Percentiles rank a stretch among this genome's conserved stretches.
These are phyloP conservation scores for Pomatorhinus ruficollis DNA, from an alignment of 2,113 vertebrate species.

Conservation along the genomic window DNA sequence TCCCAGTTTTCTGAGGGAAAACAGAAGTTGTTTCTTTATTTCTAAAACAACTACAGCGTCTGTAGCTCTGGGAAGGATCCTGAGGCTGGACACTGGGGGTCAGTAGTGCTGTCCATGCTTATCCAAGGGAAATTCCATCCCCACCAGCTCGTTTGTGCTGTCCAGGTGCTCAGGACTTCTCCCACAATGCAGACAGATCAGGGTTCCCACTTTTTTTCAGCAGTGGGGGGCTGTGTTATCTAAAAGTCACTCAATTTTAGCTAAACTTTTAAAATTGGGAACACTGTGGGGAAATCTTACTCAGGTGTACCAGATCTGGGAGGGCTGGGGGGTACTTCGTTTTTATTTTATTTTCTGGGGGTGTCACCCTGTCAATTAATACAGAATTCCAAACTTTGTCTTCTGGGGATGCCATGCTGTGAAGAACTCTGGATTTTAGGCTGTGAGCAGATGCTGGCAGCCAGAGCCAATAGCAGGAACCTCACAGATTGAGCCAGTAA, in stretches of 20 bases:
- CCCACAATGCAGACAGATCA: background rate
- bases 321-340: accelerated
- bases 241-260: background rate
- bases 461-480: background rate
- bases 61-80: background rate
- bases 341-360: background rate
- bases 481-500: background rate
- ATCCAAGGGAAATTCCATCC: background rate
- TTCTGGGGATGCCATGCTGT: background rate
- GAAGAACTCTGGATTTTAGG: background rate
- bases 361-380: background rate
- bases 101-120: background rate
- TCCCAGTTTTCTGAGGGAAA: background rate
- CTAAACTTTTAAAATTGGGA: background rate
- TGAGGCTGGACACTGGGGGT: background rate
- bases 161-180: background rate
- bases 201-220: background rate
- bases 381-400: background rate
- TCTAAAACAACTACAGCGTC: background rate
- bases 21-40: background rate
- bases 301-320: background rate
- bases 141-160: background rate
- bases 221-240: background rate
- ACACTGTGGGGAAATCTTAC: background rate
- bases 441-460: background rate